These are phyloP conservation scores for Nyctalus aviator DNA, from an alignment of 2,797 vertebrate species.

Conservation along the genomic window DNA sequence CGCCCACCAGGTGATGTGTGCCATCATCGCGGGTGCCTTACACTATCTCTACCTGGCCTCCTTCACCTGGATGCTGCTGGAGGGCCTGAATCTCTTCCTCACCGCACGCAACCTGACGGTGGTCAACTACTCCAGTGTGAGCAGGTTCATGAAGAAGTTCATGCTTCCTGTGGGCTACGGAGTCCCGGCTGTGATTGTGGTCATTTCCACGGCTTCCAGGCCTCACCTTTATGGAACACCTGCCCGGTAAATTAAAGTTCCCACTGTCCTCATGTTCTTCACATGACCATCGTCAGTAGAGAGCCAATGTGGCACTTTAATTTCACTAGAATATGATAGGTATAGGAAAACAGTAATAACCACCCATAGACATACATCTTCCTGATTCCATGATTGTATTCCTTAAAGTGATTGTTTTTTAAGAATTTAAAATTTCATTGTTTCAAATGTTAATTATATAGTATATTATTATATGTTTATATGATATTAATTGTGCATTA, in stretches of 20 bases:
- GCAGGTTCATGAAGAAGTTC: slow-evolving; percentile 60
- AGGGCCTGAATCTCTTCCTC: slow-evolving; percentile 64
- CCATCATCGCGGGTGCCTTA: slow-evolving; percentile 61
- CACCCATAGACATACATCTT: background rate
- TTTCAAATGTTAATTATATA: background rate
- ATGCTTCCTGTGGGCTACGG: slow-evolving; percentile 88
- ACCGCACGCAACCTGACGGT: background rate
- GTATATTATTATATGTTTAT: background rate
- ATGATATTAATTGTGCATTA: background rate
- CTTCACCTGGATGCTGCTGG: slow-evolving; percentile 82
- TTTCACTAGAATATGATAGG: background rate
- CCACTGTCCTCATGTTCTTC: background rate
- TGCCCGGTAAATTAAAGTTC: slow-evolving; percentile 51
- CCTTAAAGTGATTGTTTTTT: background rate
- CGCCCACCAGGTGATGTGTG: too few species aligned
- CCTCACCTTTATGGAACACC: slow-evolving; percentile 86
- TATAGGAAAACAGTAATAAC: background rate
- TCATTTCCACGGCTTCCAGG: slow-evolving; percentile 82
- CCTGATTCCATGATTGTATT: background rate
- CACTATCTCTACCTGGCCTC: slow-evolving; percentile 79
- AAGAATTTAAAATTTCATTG: background rate
- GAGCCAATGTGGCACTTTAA: background rate
- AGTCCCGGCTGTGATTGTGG: slow-evolving; percentile 84
- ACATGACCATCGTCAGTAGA: background rate
- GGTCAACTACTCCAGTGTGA: background rate